Evolutionary conservation across 2,888 invertebrate species (phyloP), one percentile per base, ranked within the genome.

Genomic region (Lithophane ornitopus): DNA sequence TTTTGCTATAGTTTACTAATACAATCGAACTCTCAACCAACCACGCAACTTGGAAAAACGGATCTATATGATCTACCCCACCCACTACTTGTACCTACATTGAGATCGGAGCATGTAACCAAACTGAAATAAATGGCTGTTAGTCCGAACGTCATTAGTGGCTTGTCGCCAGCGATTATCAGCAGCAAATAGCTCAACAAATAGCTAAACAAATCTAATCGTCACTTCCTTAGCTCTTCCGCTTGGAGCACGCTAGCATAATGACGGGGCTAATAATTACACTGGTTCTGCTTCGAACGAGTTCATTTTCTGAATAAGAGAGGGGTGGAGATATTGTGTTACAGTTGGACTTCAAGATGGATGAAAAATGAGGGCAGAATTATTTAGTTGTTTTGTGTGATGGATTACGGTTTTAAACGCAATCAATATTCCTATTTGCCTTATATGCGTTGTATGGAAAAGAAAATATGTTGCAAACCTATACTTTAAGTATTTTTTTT

Each of bases 201-300:
- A 91, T 89, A 86, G 88, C 88, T 88, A 88, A 84, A 88, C 87
- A 85, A 93, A 91, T 89, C 86, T 93, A 93, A 93, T 90, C 91
- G 92, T 92, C 93, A 93, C 90, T 93, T 93, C 92, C 93, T 89
- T 78, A 80, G 85, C 82, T 89, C 88, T 93, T 93, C 92, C 93
- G 92, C 74, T 87, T 65, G 87, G 84, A 70, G 74, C 87, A 93
- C 92, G 92, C 91, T 79, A 91, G 41, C 76, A 72, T 79, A 79
- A 79, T 79, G 81, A 71, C 74, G 49, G 46, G 59, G 68, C 70
- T 81, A 71, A 77, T 78, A 78, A 84, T 87, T 87, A 80, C 80
- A 81, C 75, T 75, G 76, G 65, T 73, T 75, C 67, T 65, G 56
- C 63, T 69, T 68, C 54, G 58, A 77, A 85, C 74, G 78, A 76